Base-by-base conservation (phyloP, 2,113 vertebrate genomes). In the Aphyosemion australe region DNA sequence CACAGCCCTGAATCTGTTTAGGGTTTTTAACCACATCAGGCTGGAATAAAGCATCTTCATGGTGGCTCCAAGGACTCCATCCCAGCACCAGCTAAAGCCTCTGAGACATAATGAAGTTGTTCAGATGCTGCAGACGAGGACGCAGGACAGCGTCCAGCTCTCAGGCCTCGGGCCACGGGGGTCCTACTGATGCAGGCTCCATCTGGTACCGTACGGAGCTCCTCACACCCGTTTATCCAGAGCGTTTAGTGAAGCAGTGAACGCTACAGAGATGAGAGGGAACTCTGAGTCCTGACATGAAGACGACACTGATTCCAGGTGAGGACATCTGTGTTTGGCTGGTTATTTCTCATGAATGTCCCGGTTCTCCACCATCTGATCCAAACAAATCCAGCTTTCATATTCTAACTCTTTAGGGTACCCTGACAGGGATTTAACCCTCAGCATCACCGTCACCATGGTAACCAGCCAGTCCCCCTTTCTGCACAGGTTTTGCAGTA, bases 41-140 rank as follows among this genome's bases (percentile, higher is more conserved):
- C 47, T 63, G 64, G 53, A 48, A 69, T 72, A 61, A 74, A 72
- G 12, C 0, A 31, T 1, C n/a, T 31, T 18, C 61, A 55, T 52
- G 46, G 32, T 32, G 32, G 51, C 59, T 19, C 50, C 6, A 12
- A 3, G 11, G 12, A 49, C 37, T 0, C 19, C 39, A 59, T 46
- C 32, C 5, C 1, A 4, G 45, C n/a, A n/a, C n/a, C n/a, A n/a
- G n/a, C n/a, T n/a, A n/a, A n/a, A n/a, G 50, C 60, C 73, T 65
- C 53, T 0, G 46, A 62, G 61, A 58, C 67, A 45, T 84, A 78
- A 88, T 84, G 79, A 69, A 73, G 78, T 20, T 84, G 86, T 88
- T 82, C 79, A 18, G 73, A 77, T 78, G 72, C 72, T 47, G 12
- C 70, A 63, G 72, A 77, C 19, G 60, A 54, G 69, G 46, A 7